phyloP scores from a whole-genome alignment of 2,113 vertebrate genomes.

The Varanus salvator region DNA sequence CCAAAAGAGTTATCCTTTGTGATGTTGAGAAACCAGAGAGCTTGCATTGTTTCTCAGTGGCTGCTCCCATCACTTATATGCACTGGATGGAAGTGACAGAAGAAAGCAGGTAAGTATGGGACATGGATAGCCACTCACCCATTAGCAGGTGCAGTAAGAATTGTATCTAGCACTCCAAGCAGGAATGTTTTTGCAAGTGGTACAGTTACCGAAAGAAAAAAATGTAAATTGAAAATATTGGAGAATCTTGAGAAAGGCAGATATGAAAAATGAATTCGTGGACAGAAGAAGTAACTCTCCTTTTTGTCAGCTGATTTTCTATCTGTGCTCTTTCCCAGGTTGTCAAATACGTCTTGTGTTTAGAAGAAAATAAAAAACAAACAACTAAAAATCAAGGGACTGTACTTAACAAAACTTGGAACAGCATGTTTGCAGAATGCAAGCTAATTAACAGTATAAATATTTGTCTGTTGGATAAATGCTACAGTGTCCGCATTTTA shows the following conservation, averaged over 20 bases:
- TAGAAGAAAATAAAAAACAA: background rate
- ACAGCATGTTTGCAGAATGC: no score
- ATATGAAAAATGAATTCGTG: no score
- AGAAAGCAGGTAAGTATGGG: constrained; percentile 85
- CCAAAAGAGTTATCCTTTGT: constrained; percentile 91
- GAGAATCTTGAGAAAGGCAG: no score
- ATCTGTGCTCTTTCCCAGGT: background rate
- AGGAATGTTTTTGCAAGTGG: background rate
- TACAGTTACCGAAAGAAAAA: no score
- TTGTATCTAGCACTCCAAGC: background rate
- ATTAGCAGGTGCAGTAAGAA: background rate
- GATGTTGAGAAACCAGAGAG: constrained; percentile 98
- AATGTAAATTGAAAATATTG: background rate
- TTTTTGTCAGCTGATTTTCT: background rate
- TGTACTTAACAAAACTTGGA: background rate
- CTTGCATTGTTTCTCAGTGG: constrained; percentile 90
- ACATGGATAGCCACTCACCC: background rate
- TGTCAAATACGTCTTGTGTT: background rate
- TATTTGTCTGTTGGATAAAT: background rate
- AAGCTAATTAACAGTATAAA: background rate
- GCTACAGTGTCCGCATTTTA: background rate
- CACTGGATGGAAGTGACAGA: constrained; percentile 97
- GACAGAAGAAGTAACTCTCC: background rate
- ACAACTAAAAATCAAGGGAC: background rate
- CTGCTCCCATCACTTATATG: constrained; percentile 90